Evolutionary conservation across 2,888 invertebrate species (phyloP).

Genomic region (Podabrus alpinus): DNA sequence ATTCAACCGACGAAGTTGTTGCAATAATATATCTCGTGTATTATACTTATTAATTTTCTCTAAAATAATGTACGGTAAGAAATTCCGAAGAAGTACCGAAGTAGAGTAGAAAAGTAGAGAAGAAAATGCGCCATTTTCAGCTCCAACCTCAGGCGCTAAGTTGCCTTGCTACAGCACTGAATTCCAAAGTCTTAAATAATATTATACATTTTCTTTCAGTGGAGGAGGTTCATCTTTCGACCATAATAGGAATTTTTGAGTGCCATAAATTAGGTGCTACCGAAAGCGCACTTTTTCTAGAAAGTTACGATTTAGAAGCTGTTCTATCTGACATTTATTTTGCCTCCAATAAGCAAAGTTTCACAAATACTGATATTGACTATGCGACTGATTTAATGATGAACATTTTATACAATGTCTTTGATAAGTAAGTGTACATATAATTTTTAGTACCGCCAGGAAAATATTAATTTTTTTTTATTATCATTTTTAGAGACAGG

Average conservation of each 20-base stretch:
- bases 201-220: constrained; percentile 38
- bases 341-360: constrained; percentile 70
- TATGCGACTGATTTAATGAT: constrained; percentile 66
- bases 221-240: constrained; percentile 53
- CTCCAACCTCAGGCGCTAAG: too few species aligned
- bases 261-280: constrained; percentile 71
- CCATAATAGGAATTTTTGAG: constrained; percentile 72
- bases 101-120: too few species aligned
- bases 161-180: too few species aligned
- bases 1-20: too few species aligned
- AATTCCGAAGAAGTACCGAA: too few species aligned
- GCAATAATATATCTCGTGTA: too few species aligned
- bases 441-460: constrained; percentile 4
- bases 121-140: too few species aligned
- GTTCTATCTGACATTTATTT: constrained; percentile 76
- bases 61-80: too few species aligned
- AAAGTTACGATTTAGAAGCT: constrained; percentile 71
- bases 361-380: constrained; percentile 66
- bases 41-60: too few species aligned
- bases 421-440: constrained; percentile 66
- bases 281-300: constrained; percentile 69
- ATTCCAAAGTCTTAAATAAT: too few species aligned
- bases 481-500: constrained; percentile 64
- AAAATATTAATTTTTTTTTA: constrained; percentile 31
- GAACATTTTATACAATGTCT: constrained; percentile 69